Percentiles rank a stretch among this genome's conserved stretches.
phyloP scores from a whole-genome alignment of 1,140 invertebrate species.

The Scaptomyza graminum region DNA sequence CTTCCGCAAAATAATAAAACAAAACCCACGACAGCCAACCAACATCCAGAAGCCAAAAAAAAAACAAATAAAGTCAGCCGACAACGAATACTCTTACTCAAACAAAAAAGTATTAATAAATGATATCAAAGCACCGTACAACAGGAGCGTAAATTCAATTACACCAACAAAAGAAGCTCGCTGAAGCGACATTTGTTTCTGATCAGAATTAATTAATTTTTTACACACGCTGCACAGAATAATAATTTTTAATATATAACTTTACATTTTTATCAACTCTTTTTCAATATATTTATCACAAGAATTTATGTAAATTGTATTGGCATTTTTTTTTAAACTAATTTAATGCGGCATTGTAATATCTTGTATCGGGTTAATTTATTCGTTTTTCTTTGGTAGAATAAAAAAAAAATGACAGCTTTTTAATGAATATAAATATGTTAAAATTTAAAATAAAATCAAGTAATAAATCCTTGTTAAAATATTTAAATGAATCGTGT shows the following conservation, averaged over 20 bases:
- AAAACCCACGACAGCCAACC: constrained; percentile 47
- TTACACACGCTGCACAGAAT: not conserved
- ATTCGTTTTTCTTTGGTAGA: not conserved
- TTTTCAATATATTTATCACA: constrained; percentile 1
- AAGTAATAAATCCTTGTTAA: too few species aligned
- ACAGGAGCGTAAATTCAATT: constrained; percentile 2
- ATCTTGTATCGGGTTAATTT: not conserved
- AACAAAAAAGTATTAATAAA: constrained; percentile 32
- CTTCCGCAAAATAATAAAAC: constrained; percentile 80
- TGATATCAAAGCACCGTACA: constrained; percentile 11
- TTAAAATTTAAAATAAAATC: too few species aligned
- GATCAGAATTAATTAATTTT: constrained; percentile 4
- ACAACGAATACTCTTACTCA: constrained; percentile 56
- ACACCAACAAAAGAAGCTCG: too few species aligned
- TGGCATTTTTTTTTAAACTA: not conserved
- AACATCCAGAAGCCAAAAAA: constrained; percentile 8
- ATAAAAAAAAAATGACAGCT: not conserved
- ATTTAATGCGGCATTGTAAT: not conserved
- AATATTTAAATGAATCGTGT: too few species aligned
- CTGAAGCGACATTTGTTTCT: not conserved
- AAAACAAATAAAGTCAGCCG: constrained; percentile 31
- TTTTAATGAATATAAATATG: not conserved
- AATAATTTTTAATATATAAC: too few species aligned
- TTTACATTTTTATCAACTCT: not conserved
- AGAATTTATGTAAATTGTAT: not conserved